A percentile compares a stretch with the other conserved stretches of the same genome.
Evolutionary conservation across 2,797 vertebrate species (phyloP).

Genomic region (Tarsius wallacei): DNA sequence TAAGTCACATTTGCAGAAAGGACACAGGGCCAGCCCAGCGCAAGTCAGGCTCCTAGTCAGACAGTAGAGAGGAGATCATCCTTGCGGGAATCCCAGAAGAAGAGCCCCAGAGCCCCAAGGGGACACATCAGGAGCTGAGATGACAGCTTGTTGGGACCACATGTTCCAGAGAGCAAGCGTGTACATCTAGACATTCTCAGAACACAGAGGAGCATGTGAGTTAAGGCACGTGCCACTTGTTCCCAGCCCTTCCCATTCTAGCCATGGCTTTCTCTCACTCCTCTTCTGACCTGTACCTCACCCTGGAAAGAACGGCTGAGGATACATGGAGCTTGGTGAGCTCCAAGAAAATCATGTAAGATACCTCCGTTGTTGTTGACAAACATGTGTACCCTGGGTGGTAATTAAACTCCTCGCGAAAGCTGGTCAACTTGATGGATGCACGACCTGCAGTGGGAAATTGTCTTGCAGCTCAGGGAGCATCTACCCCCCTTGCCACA

Average conservation of each 20-base stretch:
- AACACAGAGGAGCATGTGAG: neutral
- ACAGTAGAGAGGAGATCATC: neutral
- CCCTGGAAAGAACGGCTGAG: neutral
- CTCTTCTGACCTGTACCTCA: neutral
- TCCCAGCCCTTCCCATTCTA: too few relatives aligned
- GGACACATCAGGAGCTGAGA: neutral
- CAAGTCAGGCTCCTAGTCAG: neutral
- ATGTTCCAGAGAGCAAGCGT: neutral
- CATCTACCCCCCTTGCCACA: neutral
- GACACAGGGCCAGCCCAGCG: too few relatives aligned
- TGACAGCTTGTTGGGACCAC: neutral
- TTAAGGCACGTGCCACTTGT: neutral
- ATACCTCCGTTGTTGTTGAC: neutral
- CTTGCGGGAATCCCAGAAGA: constrained; percentile 16
- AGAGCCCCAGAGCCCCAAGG: neutral
- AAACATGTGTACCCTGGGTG: neutral
- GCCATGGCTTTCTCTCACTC: neutral
- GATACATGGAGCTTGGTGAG: neutral
- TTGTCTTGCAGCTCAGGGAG: neutral
- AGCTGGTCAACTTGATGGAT: neutral
- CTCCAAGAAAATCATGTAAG: neutral
- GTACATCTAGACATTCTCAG: neutral
- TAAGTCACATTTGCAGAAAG: neutral
- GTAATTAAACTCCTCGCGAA: neutral
- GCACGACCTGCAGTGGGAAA: neutral